Evolutionary conservation across 2,113 vertebrate genomes (phyloP).

Genomic region (Bubo scandiacus): DNA sequence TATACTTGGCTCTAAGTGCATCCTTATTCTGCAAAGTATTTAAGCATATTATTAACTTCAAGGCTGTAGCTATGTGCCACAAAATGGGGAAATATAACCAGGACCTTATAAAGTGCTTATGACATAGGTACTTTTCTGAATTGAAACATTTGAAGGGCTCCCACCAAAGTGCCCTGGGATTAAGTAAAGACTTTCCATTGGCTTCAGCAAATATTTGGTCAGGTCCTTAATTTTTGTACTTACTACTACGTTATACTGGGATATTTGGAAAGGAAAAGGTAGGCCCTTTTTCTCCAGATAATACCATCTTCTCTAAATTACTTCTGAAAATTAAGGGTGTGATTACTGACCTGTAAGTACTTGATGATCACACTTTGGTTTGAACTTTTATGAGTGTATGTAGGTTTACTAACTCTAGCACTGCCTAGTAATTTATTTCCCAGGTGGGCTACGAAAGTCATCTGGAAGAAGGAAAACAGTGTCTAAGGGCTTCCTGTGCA

Average conservation of each 20-base stretch:
- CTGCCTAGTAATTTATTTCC: slow-evolving; percentile 47
- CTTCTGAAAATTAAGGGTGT: slow-evolving; percentile 26
- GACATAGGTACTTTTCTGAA: slow-evolving; percentile 15
- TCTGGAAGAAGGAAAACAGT: slow-evolving; percentile 24
- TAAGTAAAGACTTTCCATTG: not conserved
- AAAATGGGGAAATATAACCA: not conserved
- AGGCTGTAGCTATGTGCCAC: not conserved
- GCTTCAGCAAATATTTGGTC: not conserved
- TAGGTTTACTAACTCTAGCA: slow-evolving; percentile 21
- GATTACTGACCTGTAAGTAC: slow-evolving; percentile 45
- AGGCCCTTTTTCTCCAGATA: not conserved
- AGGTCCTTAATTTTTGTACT: not conserved
- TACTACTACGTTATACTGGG: not conserved
- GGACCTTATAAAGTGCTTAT: not conserved
- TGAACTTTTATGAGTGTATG: not conserved
- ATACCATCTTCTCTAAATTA: not conserved
- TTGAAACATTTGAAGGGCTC: not conserved
- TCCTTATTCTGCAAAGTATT: not conserved
- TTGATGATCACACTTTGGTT: slow-evolving; percentile 24
- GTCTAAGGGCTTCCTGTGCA: slow-evolving; percentile 17
- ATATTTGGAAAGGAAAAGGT: slow-evolving; percentile 15
- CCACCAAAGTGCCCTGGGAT: not conserved
- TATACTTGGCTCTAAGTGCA: not conserved
- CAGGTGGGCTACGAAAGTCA: not conserved
- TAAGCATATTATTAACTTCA: not conserved